Evolutionary conservation across 2,888 invertebrate species (phyloP), one percentile per base, ranked within the genome.

Genomic region (Melangyna quadrimaculata): DNA sequence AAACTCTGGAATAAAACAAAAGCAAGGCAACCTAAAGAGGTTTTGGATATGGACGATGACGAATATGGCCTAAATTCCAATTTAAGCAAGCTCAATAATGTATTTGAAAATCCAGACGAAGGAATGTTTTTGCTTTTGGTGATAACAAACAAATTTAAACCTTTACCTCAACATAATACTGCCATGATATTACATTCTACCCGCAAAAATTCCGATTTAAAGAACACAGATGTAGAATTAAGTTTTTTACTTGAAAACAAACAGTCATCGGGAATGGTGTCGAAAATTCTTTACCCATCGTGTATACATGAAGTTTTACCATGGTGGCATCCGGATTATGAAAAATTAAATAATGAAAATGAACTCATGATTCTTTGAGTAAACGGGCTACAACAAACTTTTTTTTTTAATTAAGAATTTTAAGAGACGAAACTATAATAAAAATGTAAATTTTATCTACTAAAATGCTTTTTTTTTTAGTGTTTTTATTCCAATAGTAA

Each of bases 291-390:
- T 45, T 91, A 94, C 73, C 93, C 93, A 78, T 92, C 93, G 24
- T 90, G 92, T 55, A 93, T 93, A 88, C 92, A 93, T 19, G 92
- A 93, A 88, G 93, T 95, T 3, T 88, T 94, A 59, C 94, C 95
- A 87, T 95, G 95, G 95, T 95, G 95, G 95, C 94, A 95, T 91
- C 94, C 94, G 1, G 90, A 91, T 53, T 93, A 71, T 22, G 69
- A 55, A 27, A 45, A 51, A 19, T 24, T 69, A 9, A 7, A 72
- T 37, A 19, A 73, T 48, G 12, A 40, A n/a, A n/a, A n/a, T n/a
- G n/a, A n/a, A n/a, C n/a, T n/a, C n/a, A n/a, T n/a, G 3, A 2
- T 2, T 32, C 9, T 29, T 29, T 7, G 8, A 29, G 7, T 1
- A 29, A 14, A 2, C 7, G n/a, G n/a, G 2, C 4, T 40, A 40